Base-by-base conservation (phyloP, 2,888 invertebrate genomes). In the Muscina levida region DNA sequence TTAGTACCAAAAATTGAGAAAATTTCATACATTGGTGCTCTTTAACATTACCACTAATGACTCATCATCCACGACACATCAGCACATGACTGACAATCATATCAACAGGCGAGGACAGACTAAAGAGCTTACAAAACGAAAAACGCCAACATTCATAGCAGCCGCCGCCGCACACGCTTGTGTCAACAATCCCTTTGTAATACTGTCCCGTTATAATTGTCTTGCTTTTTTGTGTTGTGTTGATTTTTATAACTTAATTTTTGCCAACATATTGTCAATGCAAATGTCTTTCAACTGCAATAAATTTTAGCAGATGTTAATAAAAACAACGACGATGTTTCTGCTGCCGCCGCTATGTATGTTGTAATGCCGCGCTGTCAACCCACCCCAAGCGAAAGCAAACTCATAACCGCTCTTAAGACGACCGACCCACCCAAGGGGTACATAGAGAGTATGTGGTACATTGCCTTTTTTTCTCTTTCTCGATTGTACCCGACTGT, bases 291-390 rank as follows among this genome's bases (percentile, higher is more conserved):
- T 62, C 62, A 62, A 22, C 62, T 19, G 62, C 62, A 22, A 62
- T 62, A 62, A 62, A 62, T 62, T 62, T 62, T 22, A 62, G 62
- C 62, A 62, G 62, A 62, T 62, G 62, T 62, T 62, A 62, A 42
- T 62, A 62, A 39, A 62, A 62, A n/a, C 42, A 62, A 62, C 17
- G 11, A 37, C 39, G n/a, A 42, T n/a, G 42, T 22, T n/a, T n/a
- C n/a, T n/a, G n/a, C n/a, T n/a, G n/a, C 53, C 19, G 13, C 24
- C 37, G 37, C 39, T 17, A 51, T 22, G 22, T 22, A 42, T 11
- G 13, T n/a, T n/a, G n/a, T n/a, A 19, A 22, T 11, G 62, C 42
- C 11, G 48, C 8, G 22, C 53, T 53, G 53, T 62, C 37, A 17
- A 15, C 15, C 39, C 59, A 17, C 42, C 42, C 31, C 31, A 8